Evolutionary conservation across 2,113 vertebrate species (phyloP).

Genomic region (Spilogale gracilis): DNA sequence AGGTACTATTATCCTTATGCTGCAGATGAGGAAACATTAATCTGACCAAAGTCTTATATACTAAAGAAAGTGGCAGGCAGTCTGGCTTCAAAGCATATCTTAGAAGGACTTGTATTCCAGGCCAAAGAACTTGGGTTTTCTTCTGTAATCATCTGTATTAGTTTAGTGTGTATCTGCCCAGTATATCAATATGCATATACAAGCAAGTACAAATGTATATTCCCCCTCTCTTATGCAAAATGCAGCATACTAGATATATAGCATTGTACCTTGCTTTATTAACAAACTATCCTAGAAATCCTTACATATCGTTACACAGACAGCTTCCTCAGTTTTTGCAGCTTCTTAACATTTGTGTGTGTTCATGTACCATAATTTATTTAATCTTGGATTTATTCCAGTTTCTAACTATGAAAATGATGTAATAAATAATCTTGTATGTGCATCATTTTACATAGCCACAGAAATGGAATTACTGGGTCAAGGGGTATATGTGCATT

Average conservation of each 20-base stretch:
- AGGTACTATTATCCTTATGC: conserved; percentile 18
- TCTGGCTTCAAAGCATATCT: conserved; percentile 11
- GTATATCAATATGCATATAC: conserved; percentile 53
- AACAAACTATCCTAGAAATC: conserved; percentile 40
- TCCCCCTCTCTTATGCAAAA: conserved; percentile 1
- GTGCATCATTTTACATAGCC: conserved; percentile 31
- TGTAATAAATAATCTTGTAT: conserved; percentile 49
- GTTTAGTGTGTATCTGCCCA: not conserved
- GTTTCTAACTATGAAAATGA: conserved; percentile 36
- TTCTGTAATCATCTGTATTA: conserved; percentile 9
- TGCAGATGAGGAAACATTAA: conserved; percentile 32
- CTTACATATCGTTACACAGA: conserved; percentile 43
- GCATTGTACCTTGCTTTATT: conserved; percentile 44
- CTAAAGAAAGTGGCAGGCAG: conserved; percentile 15
- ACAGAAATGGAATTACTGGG: conserved; percentile 47
- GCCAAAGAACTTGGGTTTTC: conserved; percentile 31
- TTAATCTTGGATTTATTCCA: conserved; percentile 25
- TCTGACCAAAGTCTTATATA: not conserved
- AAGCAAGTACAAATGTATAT: conserved; percentile 39
- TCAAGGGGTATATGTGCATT: conserved; percentile 13
- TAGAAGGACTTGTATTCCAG: conserved; percentile 26
- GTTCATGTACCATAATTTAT: not conserved
- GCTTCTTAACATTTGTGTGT: conserved; percentile 15
- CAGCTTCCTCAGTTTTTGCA: not conserved
- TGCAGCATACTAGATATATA: not conserved